Base-by-base conservation (phyloP, 2,888 invertebrate genomes). In the Alsophila aescularia region DNA sequence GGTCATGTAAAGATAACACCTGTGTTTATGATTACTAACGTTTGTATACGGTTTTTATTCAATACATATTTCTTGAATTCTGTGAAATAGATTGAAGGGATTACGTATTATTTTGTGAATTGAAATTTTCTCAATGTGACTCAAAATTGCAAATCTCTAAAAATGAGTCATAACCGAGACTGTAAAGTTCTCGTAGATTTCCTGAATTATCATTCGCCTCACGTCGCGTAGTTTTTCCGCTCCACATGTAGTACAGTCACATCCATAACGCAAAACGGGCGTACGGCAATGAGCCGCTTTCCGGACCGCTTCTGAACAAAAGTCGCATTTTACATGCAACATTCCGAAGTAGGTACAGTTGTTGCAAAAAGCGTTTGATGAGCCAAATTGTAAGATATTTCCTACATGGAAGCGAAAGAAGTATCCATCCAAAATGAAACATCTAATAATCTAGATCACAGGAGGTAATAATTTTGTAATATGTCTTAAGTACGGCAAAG, bases 291-390 rank as follows among this genome's bases (percentile, higher is more conserved):
- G 66, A 69, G 71, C 59, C 51, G 63, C 54, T 58, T 65, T 60
- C 60, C 62, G 57, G 68, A 50, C 55, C 42, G 56, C 55, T 55
- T 53, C 53, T 67, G 65, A 73, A 75, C 70, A 70, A 77, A 78
- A 81, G 75, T 79, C 71, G 75, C 74, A 68, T 72, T 75, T 77
- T 69, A 75, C 83, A 81, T 84, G 85, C 82, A 74, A 82, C 74
- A 75, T 75, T 75, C 73, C 72, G 60, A 67, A 45, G 53, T n/a
- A n/a, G n/a, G 56, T 62, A 62, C 56, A 43, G 49, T 53, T 41
- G 24, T 15, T 41, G 37, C 15, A 52, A 54, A 62, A 62, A 52
- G 44, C 13, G 37, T 13, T 27, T 18, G 2, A 32, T 18, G 8
- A 39, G 12, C 41, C n/a, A 12, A 5, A 27, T 16, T 7, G n/a